Conservation (phyloP, 2,113 vertebrate genomes). For the Acinonyx jubatus region DNA sequence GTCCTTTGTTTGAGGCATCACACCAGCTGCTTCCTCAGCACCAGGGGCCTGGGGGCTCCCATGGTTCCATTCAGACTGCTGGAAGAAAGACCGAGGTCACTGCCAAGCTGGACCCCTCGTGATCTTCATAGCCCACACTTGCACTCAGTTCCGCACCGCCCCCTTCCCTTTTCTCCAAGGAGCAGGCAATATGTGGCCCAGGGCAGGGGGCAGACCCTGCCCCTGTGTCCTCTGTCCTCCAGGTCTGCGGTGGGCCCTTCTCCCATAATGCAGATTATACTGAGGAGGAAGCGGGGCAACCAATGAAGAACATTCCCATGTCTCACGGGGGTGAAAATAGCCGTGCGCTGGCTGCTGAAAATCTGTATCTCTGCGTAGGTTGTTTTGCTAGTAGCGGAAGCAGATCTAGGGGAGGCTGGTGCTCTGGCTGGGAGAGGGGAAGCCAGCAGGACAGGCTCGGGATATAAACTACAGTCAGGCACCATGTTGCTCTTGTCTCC, state of each 20-base stretch:
- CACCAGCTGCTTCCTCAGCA: not conserved
- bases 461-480: not conserved
- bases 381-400: not conserved
- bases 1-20: not conserved
- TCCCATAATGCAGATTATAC: not conserved
- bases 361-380: not conserved
- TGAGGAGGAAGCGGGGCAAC: not conserved
- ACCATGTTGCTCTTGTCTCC: not conserved
- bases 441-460: not conserved
- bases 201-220: not conserved
- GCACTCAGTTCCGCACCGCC: not conserved
- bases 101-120: not conserved
- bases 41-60: fast-evolving
- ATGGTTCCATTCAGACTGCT: not conserved
- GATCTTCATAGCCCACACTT: not conserved
- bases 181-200: not conserved
- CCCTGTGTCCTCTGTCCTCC: not conserved
- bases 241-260: not conserved
- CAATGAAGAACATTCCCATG: no score
- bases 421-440: not conserved
- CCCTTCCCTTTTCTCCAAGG: not conserved
- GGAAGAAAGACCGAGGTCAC: not conserved
- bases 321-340: not conserved
- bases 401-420: not conserved
- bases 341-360: not conserved